Evolutionary conservation across 1,140 invertebrate species (phyloP), one percentile per base, ranked within the genome.

Genomic region (Drosophila ogumai): DNA sequence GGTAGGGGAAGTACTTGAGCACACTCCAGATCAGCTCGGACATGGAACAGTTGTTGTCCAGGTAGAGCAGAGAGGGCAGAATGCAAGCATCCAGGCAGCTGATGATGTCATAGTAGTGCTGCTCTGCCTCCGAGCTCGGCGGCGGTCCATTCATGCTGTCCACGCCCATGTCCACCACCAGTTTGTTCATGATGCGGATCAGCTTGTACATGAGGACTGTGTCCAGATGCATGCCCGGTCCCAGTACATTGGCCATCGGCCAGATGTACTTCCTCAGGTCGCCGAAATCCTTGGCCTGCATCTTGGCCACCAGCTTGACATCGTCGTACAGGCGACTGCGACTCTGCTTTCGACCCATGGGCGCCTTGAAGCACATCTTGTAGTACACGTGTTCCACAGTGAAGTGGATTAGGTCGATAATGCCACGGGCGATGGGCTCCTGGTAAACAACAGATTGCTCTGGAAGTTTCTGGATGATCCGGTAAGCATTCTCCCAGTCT

Each of bases 21-120:
- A 99, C 95, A 44, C 95, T 95, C 97, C 99, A 99, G 40, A 99
- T 94, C 93, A 99, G 98, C 93, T 99, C 98, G 25, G 98, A 97
- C 85, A 99, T 95, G 79, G 97, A 98, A 91, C 98, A 99, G 92
- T 99, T 99, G 72, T 96, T 96, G 72, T 99, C 97, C 93, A 99
- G 95, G 69, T 99, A 95, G 0, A 97, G 97, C 1, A 99, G 93
- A 0, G 98, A 95, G 0, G 99, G 99, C 52, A 99, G 93, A 38
- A 99, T 95, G 2, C 96, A 95, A 17, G 96, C 95, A 90, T 99
- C 98, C 19, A 99, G 92, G 13, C 99, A 94, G 17, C 96, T 97
- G 22, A 99, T 92, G 22, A 99, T 96, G 52, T 98, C 97, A 91
- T 84, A 93, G 41, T 93, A 93, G 7, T 92, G 75, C 41, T 76